Percentiles rank a stretch among this genome's conserved stretches.
These are phyloP conservation scores for Eutrigla gurnardus DNA, from an alignment of 2,797 vertebrate species.

Conservation along the genomic window DNA sequence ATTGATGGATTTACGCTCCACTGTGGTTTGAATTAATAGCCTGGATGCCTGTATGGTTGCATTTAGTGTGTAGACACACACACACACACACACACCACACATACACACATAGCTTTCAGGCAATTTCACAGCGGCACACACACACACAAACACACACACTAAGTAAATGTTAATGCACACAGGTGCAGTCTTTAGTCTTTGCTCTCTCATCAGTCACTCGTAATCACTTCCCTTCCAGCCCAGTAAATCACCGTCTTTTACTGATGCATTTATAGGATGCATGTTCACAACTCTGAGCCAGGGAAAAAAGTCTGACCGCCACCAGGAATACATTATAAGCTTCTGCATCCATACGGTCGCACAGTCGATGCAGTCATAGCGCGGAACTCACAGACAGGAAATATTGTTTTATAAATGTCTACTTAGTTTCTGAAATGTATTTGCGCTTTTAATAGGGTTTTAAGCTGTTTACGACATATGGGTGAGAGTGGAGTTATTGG, in stretches of 20 bases:
- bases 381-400: constrained; percentile 75
- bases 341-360: constrained; percentile 68
- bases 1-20: constrained; percentile 69
- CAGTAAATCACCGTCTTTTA: constrained; percentile 74
- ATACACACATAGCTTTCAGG: constrained; percentile 49
- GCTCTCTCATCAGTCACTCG: constrained; percentile 79
- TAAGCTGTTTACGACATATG: constrained; percentile 82
- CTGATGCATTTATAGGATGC: constrained; percentile 79
- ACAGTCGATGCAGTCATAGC: constrained; percentile 58
- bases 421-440: constrained; percentile 80
- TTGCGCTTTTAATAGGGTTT: constrained; percentile 83
- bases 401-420: constrained; percentile 82
- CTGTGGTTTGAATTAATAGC: constrained; percentile 72
- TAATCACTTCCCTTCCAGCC: constrained; percentile 81
- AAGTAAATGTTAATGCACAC: constrained; percentile 73
- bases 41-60: constrained; percentile 64
- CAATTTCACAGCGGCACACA: constrained; percentile 46
- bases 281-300: constrained; percentile 77
- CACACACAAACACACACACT: constrained; percentile 43
- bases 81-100: constrained; percentile 41
- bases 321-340: constrained; percentile 69
- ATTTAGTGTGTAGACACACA: constrained; percentile 61
- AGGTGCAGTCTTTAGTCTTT: constrained; percentile 75
- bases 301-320: constrained; percentile 72
- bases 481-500: constrained; percentile 82